These are phyloP conservation scores for Pionites leucogaster DNA, from an alignment of 2,113 vertebrate genomes.

Conservation along the genomic window DNA sequence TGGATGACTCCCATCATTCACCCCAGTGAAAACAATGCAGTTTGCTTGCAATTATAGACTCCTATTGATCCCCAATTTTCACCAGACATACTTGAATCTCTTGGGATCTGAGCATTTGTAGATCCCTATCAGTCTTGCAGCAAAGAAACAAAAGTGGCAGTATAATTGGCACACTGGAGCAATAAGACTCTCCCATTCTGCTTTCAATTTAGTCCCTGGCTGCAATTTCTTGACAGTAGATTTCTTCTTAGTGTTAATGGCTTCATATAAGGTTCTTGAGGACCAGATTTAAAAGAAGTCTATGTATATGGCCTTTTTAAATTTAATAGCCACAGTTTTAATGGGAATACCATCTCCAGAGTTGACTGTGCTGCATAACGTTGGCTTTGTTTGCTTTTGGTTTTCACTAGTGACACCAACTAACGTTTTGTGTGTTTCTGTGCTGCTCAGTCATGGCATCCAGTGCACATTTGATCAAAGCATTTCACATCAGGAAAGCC, in stretches of 20 bases:
- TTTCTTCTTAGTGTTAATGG: constrained; percentile 51
- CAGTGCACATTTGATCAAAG: neutral
- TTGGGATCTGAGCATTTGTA: constrained; percentile 66
- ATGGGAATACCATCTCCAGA: neutral
- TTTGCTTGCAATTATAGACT: constrained; percentile 82
- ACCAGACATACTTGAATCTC: constrained; percentile 72
- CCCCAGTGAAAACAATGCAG: constrained; percentile 73
- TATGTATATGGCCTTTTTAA: constrained; percentile 17
- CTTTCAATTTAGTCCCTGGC: constrained; percentile 83
- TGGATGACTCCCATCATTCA: constrained; percentile 70
- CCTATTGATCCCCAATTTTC: constrained; percentile 86
- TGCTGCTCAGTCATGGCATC: neutral
- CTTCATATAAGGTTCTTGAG: constrained; percentile 47
- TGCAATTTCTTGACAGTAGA: constrained; percentile 80
- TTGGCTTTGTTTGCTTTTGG: neutral
- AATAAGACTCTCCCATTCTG: constrained; percentile 75
- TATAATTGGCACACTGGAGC: constrained; percentile 70
- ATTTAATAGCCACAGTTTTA: constrained; percentile 20
- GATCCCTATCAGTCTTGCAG: constrained; percentile 76
- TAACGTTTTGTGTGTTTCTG: neutral
- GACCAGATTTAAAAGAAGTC: constrained; percentile 44
- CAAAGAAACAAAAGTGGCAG: constrained; percentile 76
- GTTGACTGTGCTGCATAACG: neutral
- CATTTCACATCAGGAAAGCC: neutral
- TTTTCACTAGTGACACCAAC: neutral